Percentiles rank a stretch among this genome's conserved stretches.
Evolutionary conservation across 2,797 vertebrate species (phyloP).

Genomic region (Paramormyrops hopkinsi): DNA sequence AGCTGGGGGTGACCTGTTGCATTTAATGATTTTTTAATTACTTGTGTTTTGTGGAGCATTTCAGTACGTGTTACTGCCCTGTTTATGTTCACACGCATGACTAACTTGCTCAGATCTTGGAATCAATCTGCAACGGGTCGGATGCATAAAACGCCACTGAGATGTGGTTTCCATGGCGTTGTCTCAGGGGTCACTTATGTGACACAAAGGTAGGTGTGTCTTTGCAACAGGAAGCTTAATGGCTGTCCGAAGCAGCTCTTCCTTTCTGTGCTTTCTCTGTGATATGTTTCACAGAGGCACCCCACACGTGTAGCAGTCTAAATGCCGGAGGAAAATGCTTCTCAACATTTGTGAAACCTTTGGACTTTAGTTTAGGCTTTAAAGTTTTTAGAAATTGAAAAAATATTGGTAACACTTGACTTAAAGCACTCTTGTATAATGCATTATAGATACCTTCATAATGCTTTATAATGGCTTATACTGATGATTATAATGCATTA

Average conservation of each 20-base stretch:
- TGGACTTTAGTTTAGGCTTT: background rate
- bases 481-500: background rate
- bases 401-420: background rate
- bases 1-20: background rate
- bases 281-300: background rate
- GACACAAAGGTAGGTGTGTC: background rate
- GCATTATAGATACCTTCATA: background rate
- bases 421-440: background rate
- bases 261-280: background rate
- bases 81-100: background rate
- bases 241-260: background rate
- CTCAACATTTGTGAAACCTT: background rate
- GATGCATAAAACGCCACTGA: background rate
- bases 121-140: background rate
- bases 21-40: background rate
- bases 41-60: background rate
- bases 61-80: background rate
- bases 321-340: background rate
- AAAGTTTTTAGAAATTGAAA: background rate
- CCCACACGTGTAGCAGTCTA: background rate
- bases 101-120: background rate
- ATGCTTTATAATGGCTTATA: background rate
- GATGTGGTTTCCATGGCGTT: background rate
- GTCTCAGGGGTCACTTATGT: background rate
- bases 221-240: background rate